Percentiles rank a stretch among this genome's conserved stretches.
Evolutionary conservation across 2,797 vertebrate genomes (phyloP).

Genomic region (Sciaenops ocellatus): DNA sequence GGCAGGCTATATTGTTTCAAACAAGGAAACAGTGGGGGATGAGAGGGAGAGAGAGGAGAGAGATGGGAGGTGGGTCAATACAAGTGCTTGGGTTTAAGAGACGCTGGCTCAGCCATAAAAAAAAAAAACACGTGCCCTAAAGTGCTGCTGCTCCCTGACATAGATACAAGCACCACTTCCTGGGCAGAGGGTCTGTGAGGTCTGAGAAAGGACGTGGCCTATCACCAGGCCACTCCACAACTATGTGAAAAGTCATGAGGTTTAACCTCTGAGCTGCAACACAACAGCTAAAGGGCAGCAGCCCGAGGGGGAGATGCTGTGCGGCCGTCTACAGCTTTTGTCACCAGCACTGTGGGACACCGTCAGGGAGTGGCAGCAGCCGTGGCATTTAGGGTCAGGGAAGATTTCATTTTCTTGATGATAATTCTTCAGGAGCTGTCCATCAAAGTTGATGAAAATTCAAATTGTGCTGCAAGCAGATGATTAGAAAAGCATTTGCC

Average conservation of each 20-base stretch:
- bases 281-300: constrained; percentile 69
- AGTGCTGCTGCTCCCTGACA: constrained; percentile 77
- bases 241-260: constrained; percentile 71
- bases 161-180: constrained; percentile 77
- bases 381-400: constrained; percentile 71
- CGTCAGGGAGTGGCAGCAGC: constrained; percentile 51
- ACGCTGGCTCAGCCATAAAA: constrained; percentile 76
- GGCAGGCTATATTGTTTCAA: constrained; percentile 85
- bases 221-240: constrained; percentile 56
- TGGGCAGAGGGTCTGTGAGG: constrained; percentile 51
- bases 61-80: constrained; percentile 78
- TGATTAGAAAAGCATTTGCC: constrained; percentile 83
- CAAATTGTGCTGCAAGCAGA: constrained; percentile 71
- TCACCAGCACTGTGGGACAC: constrained; percentile 62
- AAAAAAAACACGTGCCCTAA: constrained; percentile 66
- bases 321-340: constrained; percentile 61
- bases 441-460: constrained; percentile 82
- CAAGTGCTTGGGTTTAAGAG: constrained; percentile 77
- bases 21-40: constrained; percentile 82
- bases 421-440: constrained; percentile 76
- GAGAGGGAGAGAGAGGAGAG: constrained; percentile 57
- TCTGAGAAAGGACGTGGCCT: constrained; percentile 66
- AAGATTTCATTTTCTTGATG: constrained; percentile 75
- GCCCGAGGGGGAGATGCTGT: constrained; percentile 48
- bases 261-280: constrained; percentile 68